Base-by-base conservation (phyloP, 2,113 vertebrate genomes). In the Progne subis region DNA sequence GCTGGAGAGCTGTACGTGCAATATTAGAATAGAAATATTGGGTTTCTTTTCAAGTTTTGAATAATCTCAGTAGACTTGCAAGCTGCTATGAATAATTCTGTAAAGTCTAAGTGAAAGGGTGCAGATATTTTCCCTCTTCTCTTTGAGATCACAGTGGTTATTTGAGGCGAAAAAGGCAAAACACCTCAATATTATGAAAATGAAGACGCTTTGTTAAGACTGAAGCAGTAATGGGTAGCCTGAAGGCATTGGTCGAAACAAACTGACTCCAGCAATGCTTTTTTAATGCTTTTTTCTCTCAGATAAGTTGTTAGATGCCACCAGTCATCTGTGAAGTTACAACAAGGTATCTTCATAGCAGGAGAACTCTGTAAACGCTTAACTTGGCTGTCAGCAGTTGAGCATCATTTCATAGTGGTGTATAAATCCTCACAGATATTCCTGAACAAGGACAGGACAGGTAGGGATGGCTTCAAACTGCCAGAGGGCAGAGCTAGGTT, bases 41-140 rank as follows among this genome's bases (percentile, higher is more conserved):
- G 11, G 47, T 94, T 95, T 94, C 67, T 76, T 94, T 94, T 95
- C 43, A 84, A 71, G 61, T 82, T 90, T 86, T 74, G 57, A 92
- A 37, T 88, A 87, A 92, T 91, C 93, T 74, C 92, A 83, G 57
- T 16, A 71, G 92, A 81, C 46, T 61, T 50, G 52, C 28, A 75
- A 71, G 65, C 43, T 92, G 32, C 75, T 81, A 9, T 92, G 88
- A 93, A 80, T 84, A 90, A 82, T 87, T 82, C 79, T 55, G 16
- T 75, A 32, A 90, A 89, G 28, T 67, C 44, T 43, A 44, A 46
- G 47, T 53, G 70, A 91, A 82, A 77, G 49, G 93, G 29, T 82
- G 65, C 49, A 70, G 69, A 24, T 85, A 25, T 93, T 93, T 39
- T 29, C 28, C 31, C 11, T 15, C 2, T 14, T 14, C 28, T 32